Base-by-base conservation (phyloP, 2,113 vertebrate genomes). In the Redunca redunca region DNA sequence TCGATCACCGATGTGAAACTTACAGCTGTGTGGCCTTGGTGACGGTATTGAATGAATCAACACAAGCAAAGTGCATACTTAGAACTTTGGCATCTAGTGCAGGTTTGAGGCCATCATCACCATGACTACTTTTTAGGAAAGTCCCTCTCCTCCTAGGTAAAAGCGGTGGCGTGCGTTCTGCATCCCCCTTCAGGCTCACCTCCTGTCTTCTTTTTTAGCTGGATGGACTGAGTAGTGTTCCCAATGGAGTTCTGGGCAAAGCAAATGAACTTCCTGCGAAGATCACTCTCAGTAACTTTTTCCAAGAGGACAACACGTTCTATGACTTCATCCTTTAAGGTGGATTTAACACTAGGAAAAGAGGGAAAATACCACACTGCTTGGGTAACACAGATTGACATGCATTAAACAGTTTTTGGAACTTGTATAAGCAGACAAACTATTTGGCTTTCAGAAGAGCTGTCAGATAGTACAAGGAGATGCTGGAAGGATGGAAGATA, bases 201-300 rank as follows among this genome's bases (percentile, higher is more conserved):
- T 99, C 48, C 94, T 87, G 95, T 96, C 96, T 98, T 99, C 84
- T 97, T 94, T 96, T 95, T 98, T 53, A 99, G 98, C 28, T 78
- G 99, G 94, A 99, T 78, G 14, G 98, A 98, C 77, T 91, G 97
- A 0, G 92, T 99, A 7, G 23, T 55, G 36, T 98, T 99, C n/a
- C 99, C 99, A 5, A 98, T 36, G 2, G 96, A 98, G 95, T 99
- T 99, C 60, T 98, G 98, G 92, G 99, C 99, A 90, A 99, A 97
- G 91, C 99, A 99, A 0, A 98, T 99, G 52, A 99, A 99, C 1
- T 90, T 99, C 92, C 97, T 98, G 71, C 26, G 97, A 83, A 99
- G 95, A 96, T 99, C 98, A 3, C 92, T 97, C 92, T 89, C 88
- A 0, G 98, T 99, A 94, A 99, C 99, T 97, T 99, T 94, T n/a